These are phyloP conservation scores for Triplophysa rosa DNA, from an alignment of 2,113 vertebrate species.

Conservation along the genomic window DNA sequence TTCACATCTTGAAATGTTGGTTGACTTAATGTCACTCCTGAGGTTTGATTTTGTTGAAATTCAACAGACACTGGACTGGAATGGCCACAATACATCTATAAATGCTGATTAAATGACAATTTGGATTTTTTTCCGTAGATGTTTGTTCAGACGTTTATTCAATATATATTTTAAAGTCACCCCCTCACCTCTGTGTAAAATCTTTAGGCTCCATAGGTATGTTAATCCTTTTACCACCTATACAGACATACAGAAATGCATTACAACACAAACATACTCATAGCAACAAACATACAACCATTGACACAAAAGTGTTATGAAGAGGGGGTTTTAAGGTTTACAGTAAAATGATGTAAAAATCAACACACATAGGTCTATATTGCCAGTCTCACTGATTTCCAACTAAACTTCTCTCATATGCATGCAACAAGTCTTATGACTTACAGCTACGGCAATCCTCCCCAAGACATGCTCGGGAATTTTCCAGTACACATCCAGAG, in stretches of 20 bases:
- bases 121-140: too few relatives aligned
- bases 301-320: slow-evolving; percentile 59
- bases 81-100: too few relatives aligned
- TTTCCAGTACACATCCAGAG: slow-evolving; percentile 93
- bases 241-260: slow-evolving; percentile 38
- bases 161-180: background rate
- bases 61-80: too few relatives aligned
- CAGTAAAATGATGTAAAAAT: slow-evolving; percentile 70
- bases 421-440: slow-evolving; percentile 47
- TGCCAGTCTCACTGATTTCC: background rate
- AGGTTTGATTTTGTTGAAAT: too few relatives aligned
- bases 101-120: too few relatives aligned
- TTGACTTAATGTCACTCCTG: too few relatives aligned
- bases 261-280: background rate
- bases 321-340: slow-evolving; percentile 83
- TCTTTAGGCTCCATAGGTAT: slow-evolving; percentile 98
- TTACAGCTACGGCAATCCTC: slow-evolving; percentile 93
- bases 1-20: too few relatives aligned
- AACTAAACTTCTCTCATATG: background rate
- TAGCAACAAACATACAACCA: slow-evolving; percentile 62
- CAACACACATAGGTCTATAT: slow-evolving; percentile 44
- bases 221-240: slow-evolving; percentile 97
- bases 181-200: slow-evolving; percentile 91
- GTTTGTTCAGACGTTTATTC: too few relatives aligned
- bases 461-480: slow-evolving; percentile 94